Conservation (phyloP, 2,888 invertebrate genomes). For the Erebia aethiops region DNA sequence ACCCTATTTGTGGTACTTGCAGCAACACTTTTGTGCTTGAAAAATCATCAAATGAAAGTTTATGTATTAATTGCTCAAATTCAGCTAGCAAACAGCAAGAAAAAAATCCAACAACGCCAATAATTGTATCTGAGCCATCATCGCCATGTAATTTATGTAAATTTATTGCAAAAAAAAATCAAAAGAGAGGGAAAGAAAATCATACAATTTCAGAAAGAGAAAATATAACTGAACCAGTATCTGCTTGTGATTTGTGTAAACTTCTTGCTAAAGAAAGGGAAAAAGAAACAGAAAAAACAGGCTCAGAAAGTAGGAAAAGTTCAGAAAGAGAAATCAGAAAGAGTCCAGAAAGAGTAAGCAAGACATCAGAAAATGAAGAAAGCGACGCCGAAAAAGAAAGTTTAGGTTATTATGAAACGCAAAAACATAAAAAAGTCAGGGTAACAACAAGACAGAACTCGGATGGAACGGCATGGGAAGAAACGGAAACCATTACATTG, state of each 20-base stretch:
- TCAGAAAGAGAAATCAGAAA: too few relatives aligned
- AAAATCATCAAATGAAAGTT: slow-evolving; percentile 23
- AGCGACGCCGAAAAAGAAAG: slow-evolving; percentile 31
- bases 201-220: too few relatives aligned
- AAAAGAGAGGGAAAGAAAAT: not conserved
- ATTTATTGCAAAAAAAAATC: slow-evolving; percentile 4
- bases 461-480: slow-evolving; percentile 54
- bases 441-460: slow-evolving; percentile 48
- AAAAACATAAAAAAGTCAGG: slow-evolving; percentile 49
- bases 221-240: too few relatives aligned
- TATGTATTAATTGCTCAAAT: slow-evolving; percentile 22
- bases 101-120: not conserved
- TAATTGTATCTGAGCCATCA: not conserved
- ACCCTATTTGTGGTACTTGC: slow-evolving; percentile 33
- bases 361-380: not conserved
- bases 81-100: not conserved
- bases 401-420: slow-evolving; percentile 51
- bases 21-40: slow-evolving; percentile 18
- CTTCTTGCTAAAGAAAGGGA: not conserved
- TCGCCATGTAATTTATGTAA: slow-evolving; percentile 14
- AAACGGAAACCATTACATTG: slow-evolving; percentile 48
- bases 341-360: not conserved
- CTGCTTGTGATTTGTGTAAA: not conserved
- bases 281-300: not conserved
- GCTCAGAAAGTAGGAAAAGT: too few relatives aligned